Conservation (phyloP, 2,113 vertebrate genomes). For the Ranitomeya variabilis region DNA sequence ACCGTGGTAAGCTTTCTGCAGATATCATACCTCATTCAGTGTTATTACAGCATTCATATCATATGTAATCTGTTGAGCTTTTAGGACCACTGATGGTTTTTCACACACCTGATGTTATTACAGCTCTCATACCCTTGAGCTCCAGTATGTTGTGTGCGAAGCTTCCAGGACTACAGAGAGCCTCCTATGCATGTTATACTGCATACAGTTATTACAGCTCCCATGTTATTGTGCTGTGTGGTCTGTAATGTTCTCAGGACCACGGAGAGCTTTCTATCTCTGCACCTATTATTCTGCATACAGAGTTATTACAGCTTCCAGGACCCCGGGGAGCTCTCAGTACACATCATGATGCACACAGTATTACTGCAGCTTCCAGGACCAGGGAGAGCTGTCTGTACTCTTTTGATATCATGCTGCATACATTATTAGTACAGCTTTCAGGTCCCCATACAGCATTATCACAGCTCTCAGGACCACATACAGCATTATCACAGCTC, state of each 20-base stretch:
- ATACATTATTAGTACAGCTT: neutral
- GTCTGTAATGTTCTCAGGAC: neutral
- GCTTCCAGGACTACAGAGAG: neutral
- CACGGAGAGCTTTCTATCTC: neutral
- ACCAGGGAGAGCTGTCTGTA: no score
- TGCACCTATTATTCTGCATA: neutral
- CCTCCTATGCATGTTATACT: neutral
- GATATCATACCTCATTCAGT: neutral
- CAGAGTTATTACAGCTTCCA: neutral
- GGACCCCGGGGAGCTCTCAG: slow-evolving; percentile 58
- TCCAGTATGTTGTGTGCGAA: neutral
- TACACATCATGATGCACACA: neutral
- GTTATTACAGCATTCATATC: neutral
- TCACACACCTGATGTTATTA: no score
- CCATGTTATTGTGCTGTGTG: neutral
- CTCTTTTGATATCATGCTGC: neutral
- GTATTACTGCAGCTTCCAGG: no score
- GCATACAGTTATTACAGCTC: neutral
- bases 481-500: neutral
- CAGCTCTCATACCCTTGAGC: neutral
- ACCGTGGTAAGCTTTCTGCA: slow-evolving; percentile 71
- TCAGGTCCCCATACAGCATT: neutral
- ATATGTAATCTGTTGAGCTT: neutral
- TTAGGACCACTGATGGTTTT: neutral
- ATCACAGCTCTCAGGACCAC: neutral